Base-by-base conservation (phyloP, 2,797 vertebrate species). In the Sebastes matsubarae region DNA sequence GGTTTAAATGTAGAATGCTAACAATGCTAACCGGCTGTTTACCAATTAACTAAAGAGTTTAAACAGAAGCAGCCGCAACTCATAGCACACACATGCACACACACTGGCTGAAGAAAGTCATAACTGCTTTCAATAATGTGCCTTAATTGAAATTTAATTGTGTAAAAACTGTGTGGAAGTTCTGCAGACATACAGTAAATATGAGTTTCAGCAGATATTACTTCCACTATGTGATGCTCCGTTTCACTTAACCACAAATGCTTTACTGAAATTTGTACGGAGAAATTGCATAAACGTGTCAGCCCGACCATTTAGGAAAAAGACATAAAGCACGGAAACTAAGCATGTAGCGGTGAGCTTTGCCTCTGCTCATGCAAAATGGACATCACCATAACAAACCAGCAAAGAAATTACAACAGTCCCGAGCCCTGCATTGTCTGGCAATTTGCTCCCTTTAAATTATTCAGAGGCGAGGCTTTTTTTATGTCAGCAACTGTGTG, bases 381-480 rank as follows among this genome's bases (percentile, higher is more conserved):
- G 87, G 79, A 87, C 84, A 78, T 91, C 85, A 86, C 85, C 72
- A 83, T 93, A 92, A 94, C 88, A 89, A 91, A 94, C 85, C 87
- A 87, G 71, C 70, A 14, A 60, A 86, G 87, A 91, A 93, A 91
- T 90, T 87, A 94, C 89, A 94, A 86, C 88, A 89, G 89, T 94
- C 88, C 93, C 73, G 89, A 93, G 94, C 93, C 92, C 92, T 95
- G 95, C 96, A 95, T 96, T 96, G 96, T 97, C 93, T 95, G 91
- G 95, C 96, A 94, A 97, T 98, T 97, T 97, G 96, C 96, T 97
- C 94, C 88, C 75, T 92, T 94, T 96, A 96, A 97, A 98, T 98
- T 97, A 98, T 98, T 98, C 97, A 97, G 96, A 90, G 92, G 87
- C 93, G 81, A 87, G 88, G 80, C 88, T 88, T 95, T 94, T 74